phyloP scores from a whole-genome alignment of 35 echinoderm and acorn worm species.

The Amphiura filiformis region DNA sequence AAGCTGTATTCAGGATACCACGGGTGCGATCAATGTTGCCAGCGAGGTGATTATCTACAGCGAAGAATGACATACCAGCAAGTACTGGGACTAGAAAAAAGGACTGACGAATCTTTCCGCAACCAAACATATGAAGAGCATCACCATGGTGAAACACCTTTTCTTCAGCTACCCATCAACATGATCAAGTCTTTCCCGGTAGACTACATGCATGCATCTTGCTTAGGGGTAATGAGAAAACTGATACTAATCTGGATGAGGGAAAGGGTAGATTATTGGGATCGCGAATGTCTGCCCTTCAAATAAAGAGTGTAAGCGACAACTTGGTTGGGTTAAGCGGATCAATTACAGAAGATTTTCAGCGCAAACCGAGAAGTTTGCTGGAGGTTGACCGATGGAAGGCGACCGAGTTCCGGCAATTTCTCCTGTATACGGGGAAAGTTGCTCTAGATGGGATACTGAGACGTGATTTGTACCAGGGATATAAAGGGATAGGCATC shows the following conservation, averaged over 20 bases:
- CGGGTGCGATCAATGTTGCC: constrained; percentile 58
- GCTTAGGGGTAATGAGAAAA: constrained; percentile 56
- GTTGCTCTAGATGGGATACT: constrained; percentile 37
- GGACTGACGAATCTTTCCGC: constrained; percentile 59
- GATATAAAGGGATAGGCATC: no score
- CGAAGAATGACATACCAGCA: constrained; percentile 65
- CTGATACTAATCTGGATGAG: constrained; percentile 55
- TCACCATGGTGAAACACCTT: constrained; percentile 31
- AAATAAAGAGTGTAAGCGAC: no score
- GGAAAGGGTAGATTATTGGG: constrained; percentile 36
- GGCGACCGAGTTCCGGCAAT: constrained; percentile 56
- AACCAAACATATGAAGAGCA: constrained; percentile 18
- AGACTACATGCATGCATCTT: constrained; percentile 68
- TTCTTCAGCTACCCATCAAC: constrained; percentile 44
- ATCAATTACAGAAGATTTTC: constrained; percentile 57
- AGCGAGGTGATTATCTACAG: constrained; percentile 52
- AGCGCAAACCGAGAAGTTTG: constrained; percentile 45
- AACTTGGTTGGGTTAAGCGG: no score
- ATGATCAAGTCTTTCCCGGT: constrained; percentile 50
- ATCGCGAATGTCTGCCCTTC: not conserved
- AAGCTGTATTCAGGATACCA: constrained; percentile 57
- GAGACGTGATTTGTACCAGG: not conserved
- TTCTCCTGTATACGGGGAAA: constrained; percentile 66
- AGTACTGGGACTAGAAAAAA: constrained; percentile 8
- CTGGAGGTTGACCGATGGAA: constrained; percentile 57